Conservation (phyloP, 1,140 invertebrate genomes). For the Drosophila suzukii region DNA sequence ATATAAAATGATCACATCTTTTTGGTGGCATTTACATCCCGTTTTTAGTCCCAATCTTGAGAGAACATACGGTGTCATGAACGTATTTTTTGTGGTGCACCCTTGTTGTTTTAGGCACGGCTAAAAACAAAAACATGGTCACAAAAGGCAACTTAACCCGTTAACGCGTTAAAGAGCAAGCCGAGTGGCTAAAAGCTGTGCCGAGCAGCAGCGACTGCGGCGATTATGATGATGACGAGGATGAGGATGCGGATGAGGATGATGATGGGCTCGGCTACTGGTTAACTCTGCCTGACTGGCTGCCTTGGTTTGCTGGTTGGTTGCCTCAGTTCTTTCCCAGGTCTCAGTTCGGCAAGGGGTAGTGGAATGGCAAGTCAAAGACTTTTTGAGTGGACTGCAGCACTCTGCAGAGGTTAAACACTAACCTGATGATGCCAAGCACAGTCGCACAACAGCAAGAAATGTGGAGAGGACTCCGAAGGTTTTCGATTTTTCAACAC, state of each 20-base stretch:
- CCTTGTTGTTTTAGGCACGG: slow-evolving; percentile 48
- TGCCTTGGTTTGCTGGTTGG: slow-evolving; percentile 64
- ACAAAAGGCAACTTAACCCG: slow-evolving; percentile 78
- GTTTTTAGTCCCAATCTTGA: neutral
- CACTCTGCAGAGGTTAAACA: slow-evolving; percentile 75
- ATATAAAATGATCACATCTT: too few relatives aligned
- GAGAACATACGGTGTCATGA: neutral
- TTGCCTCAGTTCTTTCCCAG: slow-evolving; percentile 41
- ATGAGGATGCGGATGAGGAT: neutral
- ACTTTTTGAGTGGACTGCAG: slow-evolving; percentile 79
- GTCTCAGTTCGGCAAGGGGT: slow-evolving; percentile 30
- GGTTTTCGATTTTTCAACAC: neutral
- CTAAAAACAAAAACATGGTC: slow-evolving; percentile 55
- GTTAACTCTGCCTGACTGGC: slow-evolving; percentile 64
- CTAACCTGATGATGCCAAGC: slow-evolving; percentile 70
- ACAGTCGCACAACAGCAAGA: slow-evolving; percentile 47
- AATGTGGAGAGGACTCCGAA: slow-evolving; percentile 4
- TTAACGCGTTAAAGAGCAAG: slow-evolving; percentile 79
- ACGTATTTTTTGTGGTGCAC: slow-evolving; percentile 6
- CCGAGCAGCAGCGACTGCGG: slow-evolving; percentile 28
- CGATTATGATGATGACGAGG: neutral
- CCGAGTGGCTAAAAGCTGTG: slow-evolving; percentile 78
- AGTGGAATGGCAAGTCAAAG: slow-evolving; percentile 65
- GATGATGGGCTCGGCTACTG: slow-evolving; percentile 34
- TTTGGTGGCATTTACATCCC: neutral